Percentiles rank a stretch among this genome's conserved stretches.
phyloP scores from a whole-genome alignment of 2,797 vertebrate species.

The Acanthornis magna region DNA sequence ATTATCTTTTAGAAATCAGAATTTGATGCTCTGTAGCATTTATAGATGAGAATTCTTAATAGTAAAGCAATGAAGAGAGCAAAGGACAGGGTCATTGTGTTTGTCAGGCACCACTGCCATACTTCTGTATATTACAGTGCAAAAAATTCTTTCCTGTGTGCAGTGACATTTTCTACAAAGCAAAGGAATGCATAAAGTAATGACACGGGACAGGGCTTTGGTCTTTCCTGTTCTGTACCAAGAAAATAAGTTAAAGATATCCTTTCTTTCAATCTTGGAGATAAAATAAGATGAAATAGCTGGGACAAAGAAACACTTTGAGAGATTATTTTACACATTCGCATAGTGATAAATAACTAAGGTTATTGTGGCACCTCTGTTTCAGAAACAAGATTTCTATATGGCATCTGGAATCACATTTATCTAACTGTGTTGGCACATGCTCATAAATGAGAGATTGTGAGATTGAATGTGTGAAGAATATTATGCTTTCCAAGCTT shows the following conservation, averaged over 20 bases:
- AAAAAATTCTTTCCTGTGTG: neutral
- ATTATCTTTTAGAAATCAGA: neutral
- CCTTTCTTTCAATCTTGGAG: neutral
- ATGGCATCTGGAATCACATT: neutral
- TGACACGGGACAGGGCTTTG: neutral
- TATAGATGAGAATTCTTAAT: neutral
- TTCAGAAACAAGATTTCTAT: neutral
- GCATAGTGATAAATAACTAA: neutral
- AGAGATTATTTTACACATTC: neutral
- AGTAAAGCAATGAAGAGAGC: neutral
- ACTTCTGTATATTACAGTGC: neutral
- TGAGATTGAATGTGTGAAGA: neutral
- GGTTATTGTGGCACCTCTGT: neutral
- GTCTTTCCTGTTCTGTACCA: neutral
- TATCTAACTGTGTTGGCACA: neutral
- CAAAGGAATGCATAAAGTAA: neutral
- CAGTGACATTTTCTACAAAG: neutral
- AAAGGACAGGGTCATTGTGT: neutral
- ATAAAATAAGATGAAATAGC: neutral
- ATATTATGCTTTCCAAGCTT: neutral
- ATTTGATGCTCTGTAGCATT: neutral
- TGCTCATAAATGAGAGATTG: neutral
- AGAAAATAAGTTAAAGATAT: neutral
- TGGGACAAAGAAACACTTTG: neutral
- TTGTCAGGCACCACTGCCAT: neutral